A percentile compares a stretch with the other conserved stretches of the same genome.
phyloP scores from a whole-genome alignment of 2,797 vertebrate genomes.

The Pristis pectinata region DNA sequence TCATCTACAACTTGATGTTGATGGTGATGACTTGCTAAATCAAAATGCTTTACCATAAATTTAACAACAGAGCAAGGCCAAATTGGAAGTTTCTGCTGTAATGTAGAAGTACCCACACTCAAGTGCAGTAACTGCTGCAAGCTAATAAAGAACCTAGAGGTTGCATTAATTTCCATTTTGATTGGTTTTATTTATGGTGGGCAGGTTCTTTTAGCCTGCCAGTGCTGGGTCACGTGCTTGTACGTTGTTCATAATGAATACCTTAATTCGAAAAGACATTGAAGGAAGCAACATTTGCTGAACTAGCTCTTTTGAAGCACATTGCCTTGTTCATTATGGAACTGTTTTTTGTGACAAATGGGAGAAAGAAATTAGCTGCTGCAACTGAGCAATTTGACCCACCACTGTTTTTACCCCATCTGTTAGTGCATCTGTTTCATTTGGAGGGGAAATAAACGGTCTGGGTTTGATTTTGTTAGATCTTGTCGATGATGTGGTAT shows the following conservation, averaged over 20 bases:
- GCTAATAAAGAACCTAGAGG: constrained; percentile 49
- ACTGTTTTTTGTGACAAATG: not conserved
- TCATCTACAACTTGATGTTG: not conserved
- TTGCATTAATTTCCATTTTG: constrained; percentile 50
- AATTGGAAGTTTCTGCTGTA: constrained; percentile 41
- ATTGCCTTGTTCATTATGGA: not conserved
- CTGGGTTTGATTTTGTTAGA: not conserved
- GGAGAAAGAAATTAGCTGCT: not conserved
- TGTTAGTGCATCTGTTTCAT: not conserved
- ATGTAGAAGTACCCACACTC: not conserved
- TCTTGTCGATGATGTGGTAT: not conserved
- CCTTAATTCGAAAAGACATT: constrained; percentile 7
- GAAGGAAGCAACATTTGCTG: not conserved
- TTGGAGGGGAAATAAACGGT: not conserved
- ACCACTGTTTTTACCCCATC: not conserved
- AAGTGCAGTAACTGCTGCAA: constrained; percentile 38
- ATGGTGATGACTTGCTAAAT: not conserved
- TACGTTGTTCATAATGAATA: not conserved
- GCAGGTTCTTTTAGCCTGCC: constrained; percentile 47
- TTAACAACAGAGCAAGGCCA: not conserved
- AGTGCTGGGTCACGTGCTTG: constrained; percentile 47
- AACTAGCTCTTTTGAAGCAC: not conserved
- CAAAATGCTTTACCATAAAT: not conserved
- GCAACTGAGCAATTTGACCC: not conserved
- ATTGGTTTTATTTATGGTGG: constrained; percentile 54